Evolutionary conservation across 2,888 invertebrate species (phyloP).

Genomic region (Leistus spinibarbis): DNA sequence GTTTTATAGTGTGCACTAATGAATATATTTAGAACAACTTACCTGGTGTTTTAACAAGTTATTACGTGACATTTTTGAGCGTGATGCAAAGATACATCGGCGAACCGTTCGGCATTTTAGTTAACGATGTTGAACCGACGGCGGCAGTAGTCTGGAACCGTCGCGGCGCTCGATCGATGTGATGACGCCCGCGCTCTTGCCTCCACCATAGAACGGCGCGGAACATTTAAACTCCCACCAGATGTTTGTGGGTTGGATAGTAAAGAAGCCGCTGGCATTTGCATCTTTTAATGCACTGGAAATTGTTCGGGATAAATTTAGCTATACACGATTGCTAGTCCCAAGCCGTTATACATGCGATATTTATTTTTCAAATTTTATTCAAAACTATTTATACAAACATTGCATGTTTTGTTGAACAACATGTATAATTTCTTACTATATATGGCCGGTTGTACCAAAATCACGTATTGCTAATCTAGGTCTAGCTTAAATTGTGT

Average conservation of each 20-base stretch:
- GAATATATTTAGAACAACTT: neutral
- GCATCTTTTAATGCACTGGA: neutral
- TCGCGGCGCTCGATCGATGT: conserved; percentile 31
- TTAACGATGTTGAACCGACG: conserved; percentile 14
- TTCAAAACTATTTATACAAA: neutral
- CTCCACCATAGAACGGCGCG: neutral
- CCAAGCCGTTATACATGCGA: neutral
- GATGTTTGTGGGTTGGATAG: neutral
- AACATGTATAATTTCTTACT: too few species aligned
- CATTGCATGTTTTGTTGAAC: too few species aligned
- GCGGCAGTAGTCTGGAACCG: neutral
- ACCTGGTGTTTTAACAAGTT: conserved; percentile 24
- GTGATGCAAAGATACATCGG: conserved; percentile 15
- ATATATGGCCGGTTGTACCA: too few species aligned
- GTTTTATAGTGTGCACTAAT: neutral
- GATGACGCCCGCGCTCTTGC: conserved; percentile 23
- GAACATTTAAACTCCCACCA: neutral
- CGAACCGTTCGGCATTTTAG: conserved; percentile 26
- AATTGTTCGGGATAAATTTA: neutral
- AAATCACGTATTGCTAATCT: too few species aligned
- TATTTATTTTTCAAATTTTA: neutral
- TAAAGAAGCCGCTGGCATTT: neutral
- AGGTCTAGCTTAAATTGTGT: too few species aligned
- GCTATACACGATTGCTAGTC: neutral
- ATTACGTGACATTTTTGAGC: conserved; percentile 33